Evolutionary conservation across 2,113 vertebrate species (phyloP).

Genomic region (Xiphophorus hellerii): DNA sequence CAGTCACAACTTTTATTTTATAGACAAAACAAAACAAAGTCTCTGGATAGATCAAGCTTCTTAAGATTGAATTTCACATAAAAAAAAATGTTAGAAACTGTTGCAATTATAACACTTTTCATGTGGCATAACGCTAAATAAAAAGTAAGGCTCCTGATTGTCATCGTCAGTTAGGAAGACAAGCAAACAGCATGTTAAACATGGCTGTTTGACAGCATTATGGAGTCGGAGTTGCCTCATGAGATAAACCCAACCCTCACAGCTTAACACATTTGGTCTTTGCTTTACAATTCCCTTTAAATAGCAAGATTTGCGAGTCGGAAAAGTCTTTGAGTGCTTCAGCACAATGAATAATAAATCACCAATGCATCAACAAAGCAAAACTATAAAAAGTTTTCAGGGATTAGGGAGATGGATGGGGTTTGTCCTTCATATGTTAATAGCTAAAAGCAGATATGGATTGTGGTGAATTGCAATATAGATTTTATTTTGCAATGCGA

Average conservation of each 20-base stretch:
- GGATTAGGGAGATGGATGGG: slow-evolving; percentile 37
- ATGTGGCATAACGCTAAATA: slow-evolving; percentile 31
- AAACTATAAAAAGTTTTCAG: slow-evolving; percentile 33
- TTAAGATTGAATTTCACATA: slow-evolving; percentile 45
- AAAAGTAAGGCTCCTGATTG: slow-evolving; percentile 4
- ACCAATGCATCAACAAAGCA: slow-evolving; percentile 30
- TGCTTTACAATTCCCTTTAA: slow-evolving; percentile 25
- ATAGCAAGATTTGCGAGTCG: slow-evolving; percentile 44
- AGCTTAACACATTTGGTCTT: slow-evolving; percentile 39
- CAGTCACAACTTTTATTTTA: slow-evolving; percentile 58
- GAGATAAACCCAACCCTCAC: slow-evolving; percentile 17
- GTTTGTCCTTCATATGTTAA: slow-evolving; percentile 16
- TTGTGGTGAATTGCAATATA: slow-evolving; percentile 17
- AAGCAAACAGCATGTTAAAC: slow-evolving; percentile 36
- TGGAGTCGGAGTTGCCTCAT: slow-evolving; percentile 20
- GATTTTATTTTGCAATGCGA: neutral
- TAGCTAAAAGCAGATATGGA: neutral
- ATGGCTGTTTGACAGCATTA: slow-evolving; percentile 25
- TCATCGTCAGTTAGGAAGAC: slow-evolving; percentile 1
- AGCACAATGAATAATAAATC: slow-evolving; percentile 58
- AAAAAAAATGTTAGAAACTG: slow-evolving; percentile 44
- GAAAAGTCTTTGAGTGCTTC: slow-evolving; percentile 47
- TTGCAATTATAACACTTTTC: slow-evolving; percentile 44
- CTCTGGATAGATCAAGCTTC: slow-evolving; percentile 10
- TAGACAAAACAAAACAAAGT: slow-evolving; percentile 52